These are phyloP conservation scores for Saimiri boliviensis DNA, from an alignment of 2,113 vertebrate species.

Conservation along the genomic window DNA sequence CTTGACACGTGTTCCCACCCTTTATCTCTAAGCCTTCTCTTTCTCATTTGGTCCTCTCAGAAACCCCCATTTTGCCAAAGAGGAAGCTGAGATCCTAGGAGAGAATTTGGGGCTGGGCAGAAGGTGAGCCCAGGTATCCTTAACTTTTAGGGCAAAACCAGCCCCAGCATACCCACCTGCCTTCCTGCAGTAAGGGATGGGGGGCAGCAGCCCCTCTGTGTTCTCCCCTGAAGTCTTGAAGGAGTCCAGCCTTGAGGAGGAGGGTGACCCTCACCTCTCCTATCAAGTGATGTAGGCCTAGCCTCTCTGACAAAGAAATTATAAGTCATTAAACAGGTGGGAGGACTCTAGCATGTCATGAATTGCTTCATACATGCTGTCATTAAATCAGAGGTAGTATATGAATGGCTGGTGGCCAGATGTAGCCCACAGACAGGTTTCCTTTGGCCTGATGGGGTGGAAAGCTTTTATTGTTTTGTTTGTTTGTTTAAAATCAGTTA, in stretches of 20 bases:
- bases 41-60: background rate
- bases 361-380: background rate
- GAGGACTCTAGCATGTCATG: background rate
- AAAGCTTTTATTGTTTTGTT: background rate
- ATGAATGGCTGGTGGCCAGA: background rate
- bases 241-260: background rate
- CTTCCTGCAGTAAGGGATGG: background rate
- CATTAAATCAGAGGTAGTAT: background rate
- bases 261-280: background rate
- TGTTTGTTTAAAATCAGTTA: background rate
- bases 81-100: background rate
- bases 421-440: background rate
- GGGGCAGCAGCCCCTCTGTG: background rate
- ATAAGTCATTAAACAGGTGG: background rate
- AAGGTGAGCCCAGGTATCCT: background rate
- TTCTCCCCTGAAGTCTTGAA: background rate
- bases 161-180: background rate
- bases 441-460: background rate
- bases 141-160: background rate
- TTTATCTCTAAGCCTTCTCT: background rate
- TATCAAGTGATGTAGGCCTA: background rate
- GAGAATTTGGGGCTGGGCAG: background rate
- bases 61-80: background rate
- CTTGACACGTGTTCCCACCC: background rate
- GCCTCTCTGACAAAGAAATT: background rate